These are phyloP conservation scores for Prosopocoilus inquinatus DNA, from an alignment of 2,888 invertebrate genomes.

Conservation along the genomic window DNA sequence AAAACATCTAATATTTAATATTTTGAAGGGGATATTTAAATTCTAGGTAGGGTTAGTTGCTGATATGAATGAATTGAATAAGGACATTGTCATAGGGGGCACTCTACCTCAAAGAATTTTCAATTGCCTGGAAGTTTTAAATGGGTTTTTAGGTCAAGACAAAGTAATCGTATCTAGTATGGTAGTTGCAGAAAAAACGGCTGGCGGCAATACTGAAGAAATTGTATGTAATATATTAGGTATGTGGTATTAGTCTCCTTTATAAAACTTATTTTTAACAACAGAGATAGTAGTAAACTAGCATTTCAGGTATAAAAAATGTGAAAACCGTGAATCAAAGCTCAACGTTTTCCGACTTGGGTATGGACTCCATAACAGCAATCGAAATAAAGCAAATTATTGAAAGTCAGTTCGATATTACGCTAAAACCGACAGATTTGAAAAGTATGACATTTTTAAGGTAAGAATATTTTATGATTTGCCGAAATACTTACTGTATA, in stretches of 20 bases:
- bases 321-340: conserved; percentile 68
- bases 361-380: conserved; percentile 97
- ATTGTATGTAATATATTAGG: conserved; percentile 61
- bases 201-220: conserved; percentile 54
- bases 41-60: conserved; percentile 45
- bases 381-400: conserved; percentile 93
- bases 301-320: conserved; percentile 58
- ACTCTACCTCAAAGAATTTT: conserved; percentile 67
- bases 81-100: conserved; percentile 52
- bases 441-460: conserved; percentile 74
- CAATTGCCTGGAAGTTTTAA: conserved; percentile 62
- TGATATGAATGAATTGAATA: conserved; percentile 40
- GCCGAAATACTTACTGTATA: too few species aligned
- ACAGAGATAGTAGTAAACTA: not conserved
- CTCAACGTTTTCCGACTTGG: conserved; percentile 81
- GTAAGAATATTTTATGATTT: conserved; percentile 36
- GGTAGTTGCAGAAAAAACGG: conserved; percentile 83
- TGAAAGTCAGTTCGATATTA: conserved; percentile 85
- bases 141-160: conserved; percentile 67
- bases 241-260: conserved; percentile 70
- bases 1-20: conserved; percentile 1
- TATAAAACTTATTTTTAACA: conserved; percentile 55
- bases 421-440: conserved; percentile 82
- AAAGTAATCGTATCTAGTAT: conserved; percentile 74
- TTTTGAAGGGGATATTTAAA: conserved; percentile 46